Base-by-base conservation (phyloP, 2,113 vertebrate genomes). In the Heterotilapia buettikoferi region DNA sequence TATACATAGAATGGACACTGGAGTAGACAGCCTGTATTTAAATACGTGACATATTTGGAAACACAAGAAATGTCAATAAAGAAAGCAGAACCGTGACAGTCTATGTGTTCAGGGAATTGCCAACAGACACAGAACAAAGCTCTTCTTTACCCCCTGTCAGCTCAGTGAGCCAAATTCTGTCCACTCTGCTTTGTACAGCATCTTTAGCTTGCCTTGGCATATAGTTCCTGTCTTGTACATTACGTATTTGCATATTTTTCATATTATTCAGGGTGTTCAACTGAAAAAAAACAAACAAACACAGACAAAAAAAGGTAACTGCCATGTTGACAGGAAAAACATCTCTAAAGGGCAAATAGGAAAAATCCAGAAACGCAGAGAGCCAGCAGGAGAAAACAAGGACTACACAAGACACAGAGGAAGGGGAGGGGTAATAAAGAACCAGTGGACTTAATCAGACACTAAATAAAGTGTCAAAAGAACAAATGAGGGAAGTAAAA, bases 61-160 rank as follows among this genome's bases (percentile, higher is more conserved):
- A 71, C 66, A 43, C 36, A 21, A 47, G 14, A 76, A 76, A 76
- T 26, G 36, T 14, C 14, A 76, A 45, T 45, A 45, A 73, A 63
- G 29, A 33, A 45, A 73, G 14, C 40, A 26, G 14, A 26, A 45
- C 36, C 63, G 43, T 43, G 63, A 71, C 63, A 71, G 63, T 24
- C 36, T 43, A 6, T 71, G n/a, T 43, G 38, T 71, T 43, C 66
- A 16, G 63, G 63, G 7, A 24, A 71, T 24, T 71, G n/a, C 66
- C n/a, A 21, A 4, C 36, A 71, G 38, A 76, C 68, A 47, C 68
- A 73, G 66, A 68, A 40, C 36, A 68, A 68, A 68, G 33, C 61
- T 68, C n/a, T 43, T 43, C 21, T 36, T 80, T 2, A 13, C 19
- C 33, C 4, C 33, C 19, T 40, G 18, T 56, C 6, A 80, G 29